Conservation (phyloP, 2,888 invertebrate genomes). For the Mayetiola destructor region DNA sequence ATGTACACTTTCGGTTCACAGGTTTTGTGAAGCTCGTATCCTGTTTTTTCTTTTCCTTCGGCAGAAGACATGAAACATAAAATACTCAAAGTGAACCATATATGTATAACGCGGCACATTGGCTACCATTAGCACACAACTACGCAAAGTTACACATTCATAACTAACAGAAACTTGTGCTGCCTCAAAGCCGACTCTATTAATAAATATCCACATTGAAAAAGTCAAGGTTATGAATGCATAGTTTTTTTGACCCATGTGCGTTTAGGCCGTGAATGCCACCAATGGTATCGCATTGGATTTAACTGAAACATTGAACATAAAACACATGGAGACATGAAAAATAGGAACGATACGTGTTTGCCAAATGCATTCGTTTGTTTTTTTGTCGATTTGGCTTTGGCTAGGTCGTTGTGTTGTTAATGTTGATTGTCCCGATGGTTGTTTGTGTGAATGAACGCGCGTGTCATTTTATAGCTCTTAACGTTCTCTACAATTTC, state of each 20-base stretch:
- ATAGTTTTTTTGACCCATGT: conserved; percentile 4
- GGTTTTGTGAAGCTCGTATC: no score
- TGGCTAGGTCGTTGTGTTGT: not conserved
- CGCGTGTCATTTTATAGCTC: not conserved
- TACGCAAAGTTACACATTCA: no score
- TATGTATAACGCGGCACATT: no score
- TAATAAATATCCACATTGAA: not conserved
- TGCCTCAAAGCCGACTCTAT: not conserved
- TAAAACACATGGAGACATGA: no score
- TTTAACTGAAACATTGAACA: no score
- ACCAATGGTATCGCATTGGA: not conserved
- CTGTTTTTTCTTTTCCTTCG: no score
- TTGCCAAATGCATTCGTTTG: not conserved
- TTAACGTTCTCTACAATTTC: not conserved
- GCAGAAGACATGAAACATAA: no score
- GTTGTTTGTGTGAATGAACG: not conserved
- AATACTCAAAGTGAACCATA: no score
- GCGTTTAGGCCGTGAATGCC: not conserved
- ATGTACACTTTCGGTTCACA: no score
- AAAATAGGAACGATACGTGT: no score
- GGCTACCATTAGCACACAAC: no score
- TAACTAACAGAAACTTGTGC: no score
- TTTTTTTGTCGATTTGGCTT: not conserved
- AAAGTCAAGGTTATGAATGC: conserved; percentile 12
- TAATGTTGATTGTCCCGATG: not conserved